phyloP scores from a whole-genome alignment of 1,140 invertebrate species.

The Lepeophtheirus salmonis region DNA sequence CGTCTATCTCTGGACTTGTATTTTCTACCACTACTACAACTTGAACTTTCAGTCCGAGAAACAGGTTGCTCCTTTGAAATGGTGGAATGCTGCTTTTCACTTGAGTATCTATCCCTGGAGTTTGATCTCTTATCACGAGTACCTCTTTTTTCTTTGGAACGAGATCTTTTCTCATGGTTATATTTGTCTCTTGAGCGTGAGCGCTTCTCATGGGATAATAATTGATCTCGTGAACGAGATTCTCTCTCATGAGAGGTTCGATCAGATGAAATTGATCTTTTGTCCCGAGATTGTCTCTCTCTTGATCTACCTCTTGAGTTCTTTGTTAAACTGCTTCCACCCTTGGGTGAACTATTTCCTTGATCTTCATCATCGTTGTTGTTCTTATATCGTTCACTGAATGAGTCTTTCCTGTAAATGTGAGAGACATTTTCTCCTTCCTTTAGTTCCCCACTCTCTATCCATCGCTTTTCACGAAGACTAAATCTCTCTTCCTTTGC shows the following conservation, averaged over 20 bases:
- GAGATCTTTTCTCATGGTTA: background rate
- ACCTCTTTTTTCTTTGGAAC: background rate
- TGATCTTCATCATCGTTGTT: too few species aligned
- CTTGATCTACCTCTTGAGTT: background rate
- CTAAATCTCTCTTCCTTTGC: slow-evolving; percentile 3
- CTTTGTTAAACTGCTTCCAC: background rate
- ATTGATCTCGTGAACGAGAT: too few species aligned
- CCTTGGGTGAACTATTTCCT: too few species aligned
- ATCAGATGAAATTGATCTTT: background rate
- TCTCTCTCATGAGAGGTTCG: background rate
- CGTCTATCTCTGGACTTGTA: background rate
- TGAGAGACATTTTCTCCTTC: background rate
- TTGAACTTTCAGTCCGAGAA: too few species aligned
- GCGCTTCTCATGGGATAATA: too few species aligned
- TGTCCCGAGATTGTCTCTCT: background rate
- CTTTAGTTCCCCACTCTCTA: background rate
- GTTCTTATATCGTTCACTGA: too few species aligned
- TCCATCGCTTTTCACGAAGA: slow-evolving; percentile 13
- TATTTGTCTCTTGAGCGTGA: background rate
- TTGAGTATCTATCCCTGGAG: background rate
- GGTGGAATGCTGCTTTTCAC: too few species aligned
- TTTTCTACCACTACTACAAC: background rate
- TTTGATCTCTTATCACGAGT: background rate
- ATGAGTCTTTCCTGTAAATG: background rate
- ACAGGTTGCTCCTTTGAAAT: too few species aligned